Conservation (phyloP, 2,888 invertebrate species). For the Melieria omissa region DNA sequence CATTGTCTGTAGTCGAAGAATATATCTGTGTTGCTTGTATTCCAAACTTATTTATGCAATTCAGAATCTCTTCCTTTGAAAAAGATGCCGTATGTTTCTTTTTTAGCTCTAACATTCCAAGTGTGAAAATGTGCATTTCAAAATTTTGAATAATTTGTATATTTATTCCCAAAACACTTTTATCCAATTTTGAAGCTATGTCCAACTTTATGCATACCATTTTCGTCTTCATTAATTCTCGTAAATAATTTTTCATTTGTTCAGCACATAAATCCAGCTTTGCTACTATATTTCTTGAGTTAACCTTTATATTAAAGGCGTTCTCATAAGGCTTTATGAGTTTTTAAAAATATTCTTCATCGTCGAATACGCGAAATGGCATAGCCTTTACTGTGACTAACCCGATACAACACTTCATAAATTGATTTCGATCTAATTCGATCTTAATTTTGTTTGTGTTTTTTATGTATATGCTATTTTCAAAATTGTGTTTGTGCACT, state of each 20-base stretch:
- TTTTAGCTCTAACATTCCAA: neutral
- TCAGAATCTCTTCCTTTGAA: constrained; percentile 4
- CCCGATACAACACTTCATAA: neutral
- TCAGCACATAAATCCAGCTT: constrained; percentile 2
- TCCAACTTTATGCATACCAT: constrained; percentile 5
- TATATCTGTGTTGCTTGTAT: constrained; percentile 12
- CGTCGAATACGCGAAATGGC: constrained; percentile 15
- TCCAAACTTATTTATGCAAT: constrained; percentile 7
- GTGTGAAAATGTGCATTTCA: neutral
- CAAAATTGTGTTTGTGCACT: constrained; percentile 13
- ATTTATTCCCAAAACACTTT: constrained; percentile 6
- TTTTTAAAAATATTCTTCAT: constrained; percentile 11
- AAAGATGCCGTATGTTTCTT: neutral
- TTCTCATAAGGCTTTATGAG: neutral
- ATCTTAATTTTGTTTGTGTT: neutral
- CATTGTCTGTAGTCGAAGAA: constrained; percentile 16
- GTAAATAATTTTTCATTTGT: constrained; percentile 19
- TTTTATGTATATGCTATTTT: neutral
- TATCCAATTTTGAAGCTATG: neutral
- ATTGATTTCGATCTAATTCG: neutral
- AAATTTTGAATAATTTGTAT: neutral
- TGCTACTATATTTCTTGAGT: constrained; percentile 10
- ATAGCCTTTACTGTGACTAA: neutral
- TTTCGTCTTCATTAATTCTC: constrained; percentile 13
- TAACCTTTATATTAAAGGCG: constrained; percentile 10